Percentiles rank a stretch among this genome's conserved stretches.
These are phyloP conservation scores for Chaunax sp. DNA, from an alignment of 2,797 vertebrate genomes.

Conservation along the genomic window DNA sequence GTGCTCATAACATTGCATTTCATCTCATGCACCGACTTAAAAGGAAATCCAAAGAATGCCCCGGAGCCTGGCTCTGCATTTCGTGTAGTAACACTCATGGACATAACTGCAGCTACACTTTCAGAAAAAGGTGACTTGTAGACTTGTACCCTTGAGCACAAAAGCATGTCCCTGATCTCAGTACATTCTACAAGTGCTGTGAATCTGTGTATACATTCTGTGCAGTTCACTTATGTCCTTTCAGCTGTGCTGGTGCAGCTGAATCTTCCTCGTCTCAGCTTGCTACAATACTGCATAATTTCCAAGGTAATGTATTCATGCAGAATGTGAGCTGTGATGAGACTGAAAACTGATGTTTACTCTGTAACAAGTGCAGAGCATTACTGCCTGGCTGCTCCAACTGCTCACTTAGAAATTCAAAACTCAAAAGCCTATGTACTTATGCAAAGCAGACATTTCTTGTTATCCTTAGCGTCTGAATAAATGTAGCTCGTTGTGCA, in stretches of 20 bases:
- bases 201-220: neutral
- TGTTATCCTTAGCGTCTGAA: slow-evolving; percentile 8
- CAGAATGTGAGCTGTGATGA: slow-evolving; percentile 27
- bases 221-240: neutral
- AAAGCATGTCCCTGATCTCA: neutral
- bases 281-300: slow-evolving; percentile 5
- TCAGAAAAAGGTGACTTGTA: neutral
- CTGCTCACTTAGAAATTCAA: slow-evolving; percentile 13
- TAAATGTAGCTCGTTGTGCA: neutral
- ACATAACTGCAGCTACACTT: neutral
- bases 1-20: too few relatives aligned
- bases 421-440: slow-evolving; percentile 4
- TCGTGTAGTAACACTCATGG: slow-evolving; percentile 3
- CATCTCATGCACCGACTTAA: too few relatives aligned
- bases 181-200: neutral
- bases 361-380: slow-evolving; percentile 1
- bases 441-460: slow-evolving; percentile 4
- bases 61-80: too few relatives aligned
- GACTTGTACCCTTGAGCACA: neutral
- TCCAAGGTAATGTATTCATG: slow-evolving; percentile 11
- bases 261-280: neutral
- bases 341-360: slow-evolving; percentile 26
- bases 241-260: slow-evolving; percentile 1
- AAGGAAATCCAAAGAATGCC: too few relatives aligned
- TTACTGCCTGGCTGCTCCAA: slow-evolving; percentile 11